Base-by-base conservation (phyloP, 2,888 invertebrate species). In the Polyploca ridens region DNA sequence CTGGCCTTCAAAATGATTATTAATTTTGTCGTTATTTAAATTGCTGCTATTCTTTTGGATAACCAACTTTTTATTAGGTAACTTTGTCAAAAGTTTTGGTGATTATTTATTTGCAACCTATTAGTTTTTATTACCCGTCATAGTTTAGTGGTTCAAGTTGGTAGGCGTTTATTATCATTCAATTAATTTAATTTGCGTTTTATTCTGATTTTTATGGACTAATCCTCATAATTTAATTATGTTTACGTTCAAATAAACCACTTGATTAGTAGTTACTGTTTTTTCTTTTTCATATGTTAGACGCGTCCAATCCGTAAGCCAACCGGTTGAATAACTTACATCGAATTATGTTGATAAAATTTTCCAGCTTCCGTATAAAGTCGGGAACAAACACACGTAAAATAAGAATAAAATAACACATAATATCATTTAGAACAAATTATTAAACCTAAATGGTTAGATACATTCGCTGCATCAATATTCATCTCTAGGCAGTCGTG, bases 401-500 rank as follows among this genome's bases (percentile, higher is more conserved):
- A n/a, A n/a, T n/a, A n/a, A 27, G 27, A 27, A 27, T 27, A 27
- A 27, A 27, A 44, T 13, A 11, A 11, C 11, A 44, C 44, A 44
- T 4, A 44, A 44, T 44, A 44, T 13, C 6, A 44, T 44, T 44
- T 10, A 6, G 10, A 0, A 41, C 41, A 41, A 41, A 13, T 41
- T 13, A 41, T 13, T 13, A 41, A 0, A 38, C 41, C 11, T n/a
- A 6, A n/a, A 54, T 16, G 19, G 13, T 46, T 46, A 46, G 14
- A 5, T 4, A 46, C 46, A 1, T 54, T 54, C 80, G 79, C 78
- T 78, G 75, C 78, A 14, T 54, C 54, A 54, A 54, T 76, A 84
- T 86, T 83, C 81, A 81, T 86, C 82, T 81, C 75, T 54, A 69
- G 75, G 74, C 72, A 76, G 71, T 88, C 89, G 88, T 90, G 89